Evolutionary conservation across 2,113 vertebrate species (phyloP).

Genomic region (Corvus cornix): DNA sequence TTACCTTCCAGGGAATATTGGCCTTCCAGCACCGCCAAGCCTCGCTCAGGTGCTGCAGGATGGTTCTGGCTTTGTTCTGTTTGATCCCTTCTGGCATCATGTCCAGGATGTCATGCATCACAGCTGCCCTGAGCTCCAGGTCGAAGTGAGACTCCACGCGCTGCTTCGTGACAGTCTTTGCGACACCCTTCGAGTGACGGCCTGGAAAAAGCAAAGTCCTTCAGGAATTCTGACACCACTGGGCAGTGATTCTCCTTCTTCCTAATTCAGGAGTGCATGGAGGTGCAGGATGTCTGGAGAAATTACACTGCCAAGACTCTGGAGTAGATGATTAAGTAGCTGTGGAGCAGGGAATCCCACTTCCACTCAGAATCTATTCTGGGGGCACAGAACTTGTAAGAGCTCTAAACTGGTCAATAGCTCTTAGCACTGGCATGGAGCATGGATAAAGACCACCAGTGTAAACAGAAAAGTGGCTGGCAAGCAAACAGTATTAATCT

Average conservation of each 20-base stretch:
- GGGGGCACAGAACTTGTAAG: not conserved
- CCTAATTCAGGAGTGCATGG: fast-evolving
- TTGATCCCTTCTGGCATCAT: slow-evolving; percentile 99
- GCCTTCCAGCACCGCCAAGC: slow-evolving; percentile 99
- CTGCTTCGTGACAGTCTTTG: slow-evolving; percentile 98
- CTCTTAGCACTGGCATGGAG: not conserved
- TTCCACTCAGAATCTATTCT: not conserved
- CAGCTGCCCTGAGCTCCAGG: slow-evolving; percentile 94
- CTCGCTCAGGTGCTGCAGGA: slow-evolving; percentile 96
- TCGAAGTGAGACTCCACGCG: slow-evolving; percentile 99
- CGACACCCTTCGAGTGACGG: slow-evolving; percentile 97
- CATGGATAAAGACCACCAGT: not conserved
- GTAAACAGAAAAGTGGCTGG: not conserved
- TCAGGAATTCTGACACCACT: not conserved
- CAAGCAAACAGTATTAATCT: not conserved
- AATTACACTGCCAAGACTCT: not conserved
- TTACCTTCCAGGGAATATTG: slow-evolving; percentile 98
- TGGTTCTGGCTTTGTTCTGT: slow-evolving; percentile 98
- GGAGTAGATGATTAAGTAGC: not conserved
- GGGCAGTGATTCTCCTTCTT: not conserved
- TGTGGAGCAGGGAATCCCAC: not conserved
- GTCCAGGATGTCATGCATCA: slow-evolving; percentile 99
- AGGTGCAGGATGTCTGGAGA: not conserved
- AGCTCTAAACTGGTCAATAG: not conserved
- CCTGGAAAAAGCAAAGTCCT: slow-evolving; percentile 68